Percentiles rank a stretch among this genome's conserved stretches.
Conservation (phyloP, 35 echinoderm and acorn worm genomes). For the Eucidaris tribuloides region DNA sequence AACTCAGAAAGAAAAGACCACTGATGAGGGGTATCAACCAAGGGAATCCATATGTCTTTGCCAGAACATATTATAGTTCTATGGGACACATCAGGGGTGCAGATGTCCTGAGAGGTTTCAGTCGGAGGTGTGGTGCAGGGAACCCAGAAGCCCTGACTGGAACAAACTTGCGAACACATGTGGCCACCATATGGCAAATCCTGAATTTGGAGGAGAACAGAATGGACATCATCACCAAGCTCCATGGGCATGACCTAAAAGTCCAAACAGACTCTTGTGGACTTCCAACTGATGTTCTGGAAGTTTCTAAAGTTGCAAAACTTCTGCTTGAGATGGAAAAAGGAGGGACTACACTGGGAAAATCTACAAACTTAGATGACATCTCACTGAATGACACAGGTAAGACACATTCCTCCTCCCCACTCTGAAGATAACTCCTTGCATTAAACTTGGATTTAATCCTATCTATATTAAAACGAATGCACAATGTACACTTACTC, state of each 20-base stretch:
- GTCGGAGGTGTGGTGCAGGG: conserved; percentile 3
- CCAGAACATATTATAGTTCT: background rate
- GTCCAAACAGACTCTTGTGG: conserved; percentile 1
- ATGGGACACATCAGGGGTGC: background rate
- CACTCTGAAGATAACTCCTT: too few species aligned
- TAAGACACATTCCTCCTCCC: too few species aligned
- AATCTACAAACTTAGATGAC: conserved; percentile 39
- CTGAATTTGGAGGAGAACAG: conserved; percentile 35
- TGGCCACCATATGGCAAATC: conserved; percentile 47
- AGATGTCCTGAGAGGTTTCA: conserved; percentile 18
- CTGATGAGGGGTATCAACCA: background rate
- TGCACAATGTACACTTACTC: too few species aligned
- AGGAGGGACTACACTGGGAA: background rate
- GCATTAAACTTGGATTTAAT: too few species aligned
- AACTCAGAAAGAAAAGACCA: background rate
- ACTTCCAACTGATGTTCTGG: background rate
- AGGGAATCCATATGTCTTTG: conserved; percentile 25
- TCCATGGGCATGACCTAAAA: conserved; percentile 11
- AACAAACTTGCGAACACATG: conserved; percentile 35
- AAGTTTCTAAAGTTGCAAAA: conserved; percentile 16
- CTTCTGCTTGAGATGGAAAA: conserved; percentile 17
- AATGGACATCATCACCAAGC: conserved; percentile 22
- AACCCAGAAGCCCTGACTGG: background rate
- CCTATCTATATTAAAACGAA: too few species aligned
- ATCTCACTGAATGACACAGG: background rate